Conservation (phyloP, 2,797 vertebrate genomes). For the Onychomys leucogaster region DNA sequence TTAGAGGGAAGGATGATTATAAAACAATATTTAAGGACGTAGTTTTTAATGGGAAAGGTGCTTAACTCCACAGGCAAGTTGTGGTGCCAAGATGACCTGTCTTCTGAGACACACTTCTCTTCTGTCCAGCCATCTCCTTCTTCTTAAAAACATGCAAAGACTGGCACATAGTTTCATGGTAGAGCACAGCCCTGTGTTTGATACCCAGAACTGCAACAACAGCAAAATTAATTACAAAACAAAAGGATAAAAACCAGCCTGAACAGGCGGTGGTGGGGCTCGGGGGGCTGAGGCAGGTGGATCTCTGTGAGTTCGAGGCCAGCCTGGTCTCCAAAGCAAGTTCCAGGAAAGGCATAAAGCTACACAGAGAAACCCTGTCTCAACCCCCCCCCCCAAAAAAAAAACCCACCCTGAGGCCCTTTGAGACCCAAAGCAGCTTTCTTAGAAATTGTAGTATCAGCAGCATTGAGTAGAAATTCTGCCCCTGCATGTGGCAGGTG, state of each 20-base stretch:
- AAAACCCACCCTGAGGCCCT: background rate
- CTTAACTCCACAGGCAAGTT: background rate
- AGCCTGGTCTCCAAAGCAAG: too few relatives aligned
- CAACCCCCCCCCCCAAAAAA: too few relatives aligned
- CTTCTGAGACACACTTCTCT: background rate
- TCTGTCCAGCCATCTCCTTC: background rate
- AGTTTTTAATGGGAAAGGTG: slow-evolving; percentile 37
- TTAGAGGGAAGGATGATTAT: background rate
- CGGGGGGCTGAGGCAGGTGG: too few relatives aligned
- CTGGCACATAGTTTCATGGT: background rate
- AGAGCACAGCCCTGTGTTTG: background rate
- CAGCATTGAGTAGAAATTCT: background rate
- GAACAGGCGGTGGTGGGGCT: too few relatives aligned
- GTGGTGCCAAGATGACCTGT: background rate
- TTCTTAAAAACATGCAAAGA: background rate
- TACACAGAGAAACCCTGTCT: too few relatives aligned
- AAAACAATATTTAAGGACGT: background rate
- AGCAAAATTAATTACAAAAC: background rate
- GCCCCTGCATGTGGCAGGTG: background rate
- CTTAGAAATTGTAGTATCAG: background rate
- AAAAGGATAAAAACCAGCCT: background rate
- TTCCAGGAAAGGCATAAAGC: too few relatives aligned
- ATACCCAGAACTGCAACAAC: background rate
- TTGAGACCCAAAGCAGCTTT: background rate
- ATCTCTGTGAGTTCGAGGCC: too few relatives aligned